Conservation (phyloP, 1,140 invertebrate species). For the Drosophila pallidifrons region DNA sequence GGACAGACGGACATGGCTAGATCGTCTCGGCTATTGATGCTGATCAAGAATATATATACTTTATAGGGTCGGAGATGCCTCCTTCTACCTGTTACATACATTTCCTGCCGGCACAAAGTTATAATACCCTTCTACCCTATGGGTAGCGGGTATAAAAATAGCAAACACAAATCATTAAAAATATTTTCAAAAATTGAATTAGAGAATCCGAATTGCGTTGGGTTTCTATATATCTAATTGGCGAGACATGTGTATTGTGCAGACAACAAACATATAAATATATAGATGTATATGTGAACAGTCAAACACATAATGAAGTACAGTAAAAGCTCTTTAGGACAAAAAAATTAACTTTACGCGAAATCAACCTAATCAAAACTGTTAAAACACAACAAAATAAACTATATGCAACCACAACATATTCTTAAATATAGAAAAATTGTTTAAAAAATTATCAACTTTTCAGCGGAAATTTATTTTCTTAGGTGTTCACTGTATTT, state of each 20-base stretch:
- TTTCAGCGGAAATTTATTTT: background rate
- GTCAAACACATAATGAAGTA: background rate
- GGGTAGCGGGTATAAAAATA: too few relatives aligned
- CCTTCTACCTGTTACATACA: too few relatives aligned
- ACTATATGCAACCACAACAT: too few relatives aligned
- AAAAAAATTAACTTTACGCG: too few relatives aligned
- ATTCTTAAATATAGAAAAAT: background rate
- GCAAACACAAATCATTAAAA: background rate
- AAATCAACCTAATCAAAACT: background rate
- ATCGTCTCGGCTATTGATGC: too few relatives aligned
- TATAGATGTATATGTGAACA: background rate
- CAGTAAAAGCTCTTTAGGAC: background rate
- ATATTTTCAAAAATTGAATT: background rate
- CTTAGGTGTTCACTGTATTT: conserved; percentile 4
- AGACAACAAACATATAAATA: conserved; percentile 1
- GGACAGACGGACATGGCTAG: too few relatives aligned
- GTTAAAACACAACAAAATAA: background rate
- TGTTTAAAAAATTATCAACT: background rate
- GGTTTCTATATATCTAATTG: conserved; percentile 6
- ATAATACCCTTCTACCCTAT: too few relatives aligned
- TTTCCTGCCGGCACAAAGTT: too few relatives aligned
- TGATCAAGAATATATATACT: too few relatives aligned
- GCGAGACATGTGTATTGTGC: conserved; percentile 5
- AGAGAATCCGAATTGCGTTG: background rate
- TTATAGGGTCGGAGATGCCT: too few relatives aligned